Evolutionary conservation across 2,888 invertebrate species (phyloP), one percentile per base, ranked within the genome.

Genomic region (Loripinus fragilis): DNA sequence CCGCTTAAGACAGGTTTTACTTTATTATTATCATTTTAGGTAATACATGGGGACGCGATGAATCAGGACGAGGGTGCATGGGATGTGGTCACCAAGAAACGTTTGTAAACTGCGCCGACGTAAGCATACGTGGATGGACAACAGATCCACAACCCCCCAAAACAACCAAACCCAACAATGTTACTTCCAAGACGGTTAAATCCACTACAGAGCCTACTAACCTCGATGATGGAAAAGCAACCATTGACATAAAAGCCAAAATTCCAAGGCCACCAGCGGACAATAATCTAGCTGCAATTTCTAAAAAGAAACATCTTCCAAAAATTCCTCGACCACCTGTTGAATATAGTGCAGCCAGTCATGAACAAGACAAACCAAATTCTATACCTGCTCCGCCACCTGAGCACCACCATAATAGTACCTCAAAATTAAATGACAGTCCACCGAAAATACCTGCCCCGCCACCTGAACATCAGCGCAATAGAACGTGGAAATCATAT

Each of bases 51-150:
- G 88, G 86, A 12, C 74, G 28, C 15, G 77, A 80, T 8, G 23
- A 48, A 7, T 66, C 76, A n/a, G 86, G 86, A 0, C 70, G 30
- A 30, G 45, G 38, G 8, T 88, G 88, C 48, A 15, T 86, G 2
- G 88, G 88, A 0, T 87, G 88, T 74, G 88, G 85, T 0, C 70
- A 85, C 12, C 88, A 88, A 67, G 88, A 88, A 67, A 85, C 84
- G 33, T 88, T 88, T 71, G 78, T 85, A 12, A 86, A 85, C 71
- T 88, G 88, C 68, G 86, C 88, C 2, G 87, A 88, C 66, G 82
- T 88, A 23, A 81, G 86, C 25, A 85, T 87, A 8, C 80, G 80
- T 3, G 81, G 81, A 5, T 60, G 60, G 60, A 25, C 52, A 23
- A 25, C 52, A 25, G 12, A 23, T 2, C 23, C 25, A 8, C 25